Conservation (phyloP, 2,888 invertebrate genomes). For the Xestoiulus laeticollis region DNA sequence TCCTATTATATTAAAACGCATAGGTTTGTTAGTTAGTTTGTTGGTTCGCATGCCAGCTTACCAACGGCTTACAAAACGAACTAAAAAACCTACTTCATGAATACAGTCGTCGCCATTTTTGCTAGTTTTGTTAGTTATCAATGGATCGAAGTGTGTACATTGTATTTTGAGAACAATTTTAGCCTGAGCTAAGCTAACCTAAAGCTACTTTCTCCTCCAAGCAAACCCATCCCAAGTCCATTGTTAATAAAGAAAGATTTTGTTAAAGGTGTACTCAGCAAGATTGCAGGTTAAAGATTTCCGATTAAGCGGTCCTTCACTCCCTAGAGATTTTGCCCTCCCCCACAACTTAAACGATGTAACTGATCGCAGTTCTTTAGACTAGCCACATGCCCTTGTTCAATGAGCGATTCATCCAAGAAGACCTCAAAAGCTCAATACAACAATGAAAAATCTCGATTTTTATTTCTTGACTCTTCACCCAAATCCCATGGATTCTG, state of each 20-base stretch:
- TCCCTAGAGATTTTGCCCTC: neutral
- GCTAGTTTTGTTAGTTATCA: no score
- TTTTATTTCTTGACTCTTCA: neutral
- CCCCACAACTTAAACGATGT: neutral
- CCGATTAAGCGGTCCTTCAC: neutral
- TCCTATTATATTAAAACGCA: no score
- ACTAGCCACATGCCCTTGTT: neutral
- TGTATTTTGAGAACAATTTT: neutral
- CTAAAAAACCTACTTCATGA: no score
- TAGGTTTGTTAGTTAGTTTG: no score
- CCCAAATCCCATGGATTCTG: no score
- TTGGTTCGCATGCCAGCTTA: no score
- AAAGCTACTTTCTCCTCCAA: neutral
- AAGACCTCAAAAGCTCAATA: neutral
- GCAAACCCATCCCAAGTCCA: neutral
- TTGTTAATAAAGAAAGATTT: neutral
- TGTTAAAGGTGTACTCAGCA: neutral
- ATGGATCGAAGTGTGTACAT: neutral
- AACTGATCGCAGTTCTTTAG: neutral
- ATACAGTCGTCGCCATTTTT: no score
- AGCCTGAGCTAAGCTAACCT: neutral
- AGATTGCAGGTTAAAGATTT: conserved; percentile 31
- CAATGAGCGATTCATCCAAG: neutral
- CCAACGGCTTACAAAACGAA: no score
- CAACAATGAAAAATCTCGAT: neutral